Base-by-base conservation (phyloP, 2,888 invertebrate genomes). In the Drosophila kokeensis region DNA sequence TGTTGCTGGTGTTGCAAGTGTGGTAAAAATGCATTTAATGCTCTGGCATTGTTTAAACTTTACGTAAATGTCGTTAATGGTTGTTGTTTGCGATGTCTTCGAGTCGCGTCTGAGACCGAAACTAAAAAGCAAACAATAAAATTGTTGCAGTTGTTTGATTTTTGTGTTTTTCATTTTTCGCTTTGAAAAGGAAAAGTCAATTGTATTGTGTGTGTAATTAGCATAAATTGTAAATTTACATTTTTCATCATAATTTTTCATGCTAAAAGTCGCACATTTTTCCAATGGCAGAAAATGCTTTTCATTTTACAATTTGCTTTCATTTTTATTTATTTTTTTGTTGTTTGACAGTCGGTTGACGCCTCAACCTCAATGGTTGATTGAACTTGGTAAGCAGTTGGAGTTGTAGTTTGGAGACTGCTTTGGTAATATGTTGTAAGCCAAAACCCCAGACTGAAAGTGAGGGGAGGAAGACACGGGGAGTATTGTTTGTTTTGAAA, bases 181-280 rank as follows among this genome's bases (percentile, higher is more conserved):
- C 2, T 15, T 36, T 61, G 53, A 78, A 86, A 90, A 86, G 87
- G 83, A 87, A 87, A 90, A 88, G 89, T 86, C 89, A 83, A 83
- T 86, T 84, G 84, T 72, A 72, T 71, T 74, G 70, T 60, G 73
- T 80, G 73, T 76, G 82, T 83, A 87, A 89, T 86, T 89, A 89
- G 69, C 90, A 89, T 84, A 89, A 86, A 87, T 86, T 73, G 80
- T 79, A 71, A 83, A 84, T 82, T 15, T 80, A 73, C 77, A 82
- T 82, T 89, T 86, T 87, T 72, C 71, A 73, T 80, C 66, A 69
- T 61, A 38, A 68, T 55, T 65, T 60, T 59, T 48, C 63, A 63
- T 89, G 80, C 80, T 80, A 87, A 89, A 89, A 89, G 73, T 85
- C 90, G 85, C 85, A 89, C 88, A 87, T 85, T 89, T 85, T 89